Base-by-base conservation (phyloP, 2,888 invertebrate species). In the Schrankia costaestrigalis region DNA sequence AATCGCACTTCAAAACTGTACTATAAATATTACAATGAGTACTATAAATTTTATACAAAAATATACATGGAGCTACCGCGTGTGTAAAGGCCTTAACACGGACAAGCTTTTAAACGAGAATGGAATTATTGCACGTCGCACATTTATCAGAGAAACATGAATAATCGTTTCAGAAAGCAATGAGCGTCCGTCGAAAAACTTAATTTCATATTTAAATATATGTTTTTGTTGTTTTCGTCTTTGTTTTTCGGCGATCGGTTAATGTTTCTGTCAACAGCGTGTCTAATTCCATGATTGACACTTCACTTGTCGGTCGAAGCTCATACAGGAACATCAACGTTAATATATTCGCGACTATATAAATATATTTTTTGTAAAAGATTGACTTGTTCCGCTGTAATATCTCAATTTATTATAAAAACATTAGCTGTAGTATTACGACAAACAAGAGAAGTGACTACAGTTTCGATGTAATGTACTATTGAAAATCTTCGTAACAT, bases 121-220 rank as follows among this genome's bases (percentile, higher is more conserved):
- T 77, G 78, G 71, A 83, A 79, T 83, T 84, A 84, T 85, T 82
- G 68, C 79, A 69, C 75, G 74, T 79, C 78, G 74, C 63, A 71
- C 80, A 84, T 83, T 78, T 79, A 84, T 84, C 83, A 82, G 70
- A 52, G 63, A 61, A 59, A 76, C 75, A 70, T 82, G 81, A 84
- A 76, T 85, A 82, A 85, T 80, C 74, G 76, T 57, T 69, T 66
- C 71, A 64, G 67, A 76, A 73, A 67, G 72, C 78, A 79, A 80
- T 75, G 75, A 78, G 73, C 77, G 77, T 68, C 69, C 64, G 73
- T 75, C 78, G 72, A 78, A 83, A 82, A 81, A 82, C 79, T 84
- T 78, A 83, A 85, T 84, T 81, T 71, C 73, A 69, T 71, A 77
- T 84, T 82, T 81, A 79, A 82, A 83, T 80, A 79, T 77, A 78